These are phyloP conservation scores for Pantherophis alleghaniensis DNA, from an alignment of 2,797 vertebrate species.

Conservation along the genomic window DNA sequence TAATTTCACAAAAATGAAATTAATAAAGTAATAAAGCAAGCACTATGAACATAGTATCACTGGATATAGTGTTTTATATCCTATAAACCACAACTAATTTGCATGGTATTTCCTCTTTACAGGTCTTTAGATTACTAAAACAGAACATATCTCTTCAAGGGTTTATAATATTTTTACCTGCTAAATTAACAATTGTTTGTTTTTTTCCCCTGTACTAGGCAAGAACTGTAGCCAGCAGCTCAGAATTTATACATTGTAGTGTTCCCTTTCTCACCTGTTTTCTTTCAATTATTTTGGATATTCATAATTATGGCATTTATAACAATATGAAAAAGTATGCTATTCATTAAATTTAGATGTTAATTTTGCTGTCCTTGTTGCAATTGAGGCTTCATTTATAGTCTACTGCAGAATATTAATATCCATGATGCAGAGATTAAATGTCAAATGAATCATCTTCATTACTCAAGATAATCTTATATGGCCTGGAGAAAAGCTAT, in stretches of 20 bases:
- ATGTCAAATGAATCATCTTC: slow-evolving; percentile 8
- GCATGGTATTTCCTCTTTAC: not conserved
- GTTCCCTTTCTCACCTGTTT: too few species aligned
- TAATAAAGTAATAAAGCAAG: not conserved
- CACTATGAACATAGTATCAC: not conserved
- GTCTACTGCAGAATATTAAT: not conserved
- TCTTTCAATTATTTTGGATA: not conserved
- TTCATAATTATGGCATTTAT: not conserved
- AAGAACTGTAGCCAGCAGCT: not conserved
- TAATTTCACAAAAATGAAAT: not conserved
- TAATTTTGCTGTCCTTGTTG: not conserved
- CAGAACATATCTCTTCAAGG: not conserved
- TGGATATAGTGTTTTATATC: not conserved
- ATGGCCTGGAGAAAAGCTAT: slow-evolving; percentile 21
- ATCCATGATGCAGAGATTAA: not conserved
- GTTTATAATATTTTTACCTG: not conserved
- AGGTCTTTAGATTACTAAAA: not conserved
- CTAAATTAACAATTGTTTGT: not conserved
- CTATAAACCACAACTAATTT: not conserved
- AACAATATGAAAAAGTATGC: not conserved
- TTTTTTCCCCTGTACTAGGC: not conserved
- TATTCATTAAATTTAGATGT: not conserved
- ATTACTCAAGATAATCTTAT: slow-evolving; percentile 45
- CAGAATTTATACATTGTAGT: not conserved
- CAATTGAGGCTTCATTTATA: not conserved